phyloP scores from a whole-genome alignment of 1,140 invertebrate genomes.

The Chrysopa pallens region DNA sequence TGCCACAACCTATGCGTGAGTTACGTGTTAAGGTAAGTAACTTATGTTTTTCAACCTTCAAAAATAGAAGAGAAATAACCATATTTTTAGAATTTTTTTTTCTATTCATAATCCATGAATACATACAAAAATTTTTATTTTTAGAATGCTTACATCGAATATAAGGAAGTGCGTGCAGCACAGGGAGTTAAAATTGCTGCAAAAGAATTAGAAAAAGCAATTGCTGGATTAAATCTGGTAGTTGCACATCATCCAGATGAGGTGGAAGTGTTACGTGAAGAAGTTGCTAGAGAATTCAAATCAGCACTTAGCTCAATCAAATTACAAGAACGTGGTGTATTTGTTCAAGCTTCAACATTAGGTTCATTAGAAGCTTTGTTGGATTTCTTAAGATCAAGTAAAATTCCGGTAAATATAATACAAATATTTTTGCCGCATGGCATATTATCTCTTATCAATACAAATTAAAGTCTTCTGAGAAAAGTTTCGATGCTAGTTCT shows the following conservation, averaged over 20 bases:
- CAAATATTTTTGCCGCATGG: too few relatives aligned
- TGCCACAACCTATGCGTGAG: constrained; percentile 96
- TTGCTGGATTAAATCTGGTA: constrained; percentile 77
- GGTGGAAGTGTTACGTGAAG: constrained; percentile 66
- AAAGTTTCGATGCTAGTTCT: too few relatives aligned
- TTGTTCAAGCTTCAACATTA: constrained; percentile 96
- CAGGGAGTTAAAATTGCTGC: constrained; percentile 97
- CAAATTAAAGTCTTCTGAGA: too few relatives aligned
- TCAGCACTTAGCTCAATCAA: constrained; percentile 84
- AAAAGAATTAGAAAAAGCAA: constrained; percentile 94
- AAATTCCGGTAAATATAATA: constrained; percentile 72
- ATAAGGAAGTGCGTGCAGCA: constrained; percentile 88
- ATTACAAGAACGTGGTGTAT: constrained; percentile 82
- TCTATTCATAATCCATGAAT: too few relatives aligned
- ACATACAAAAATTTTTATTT: constrained; percentile 11
- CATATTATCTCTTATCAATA: too few relatives aligned
- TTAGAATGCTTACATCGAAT: constrained; percentile 87
- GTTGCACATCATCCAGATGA: constrained; percentile 89
- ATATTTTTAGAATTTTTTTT: too few relatives aligned
- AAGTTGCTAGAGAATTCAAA: constrained; percentile 64
- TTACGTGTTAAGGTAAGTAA: constrained; percentile 77
- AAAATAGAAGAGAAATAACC: too few relatives aligned
- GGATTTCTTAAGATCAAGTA: constrained; percentile 85
- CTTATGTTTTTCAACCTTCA: too few relatives aligned
- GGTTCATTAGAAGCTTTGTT: constrained; percentile 95